phyloP scores from a whole-genome alignment of 92 coral and sea anemone species.

The Blastomussa wellsi region DNA sequence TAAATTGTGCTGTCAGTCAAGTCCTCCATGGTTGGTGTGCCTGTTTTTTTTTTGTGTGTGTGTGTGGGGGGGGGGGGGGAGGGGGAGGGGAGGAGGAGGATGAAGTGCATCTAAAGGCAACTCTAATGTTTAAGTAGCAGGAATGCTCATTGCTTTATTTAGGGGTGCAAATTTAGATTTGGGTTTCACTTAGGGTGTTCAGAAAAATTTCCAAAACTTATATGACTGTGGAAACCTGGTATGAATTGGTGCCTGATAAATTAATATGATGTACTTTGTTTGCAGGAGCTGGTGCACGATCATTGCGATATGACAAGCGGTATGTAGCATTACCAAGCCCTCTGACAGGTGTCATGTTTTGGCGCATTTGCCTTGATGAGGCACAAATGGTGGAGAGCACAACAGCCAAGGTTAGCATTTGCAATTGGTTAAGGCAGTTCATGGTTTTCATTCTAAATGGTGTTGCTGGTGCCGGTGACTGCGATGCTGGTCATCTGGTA shows the following conservation, averaged over 20 bases:
- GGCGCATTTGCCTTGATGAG: constrained; percentile 99
- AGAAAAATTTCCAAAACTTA: too few relatives aligned
- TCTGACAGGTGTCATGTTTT: constrained; percentile 80
- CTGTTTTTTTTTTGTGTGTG: neutral
- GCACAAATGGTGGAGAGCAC: constrained; percentile 99
- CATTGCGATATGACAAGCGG: constrained; percentile 80
- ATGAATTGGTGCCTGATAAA: too few relatives aligned
- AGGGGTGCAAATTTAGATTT: too few relatives aligned
- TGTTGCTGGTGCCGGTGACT: too few relatives aligned
- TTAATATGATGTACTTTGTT: neutral
- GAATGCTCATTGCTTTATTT: too few relatives aligned
- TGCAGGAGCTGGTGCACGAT: constrained; percentile 32
- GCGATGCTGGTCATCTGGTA: too few relatives aligned
- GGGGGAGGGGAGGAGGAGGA: too few relatives aligned
- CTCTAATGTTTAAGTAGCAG: too few relatives aligned
- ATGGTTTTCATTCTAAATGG: too few relatives aligned
- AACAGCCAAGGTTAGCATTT: constrained; percentile 83
- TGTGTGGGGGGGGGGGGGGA: neutral
- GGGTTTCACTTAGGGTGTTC: too few relatives aligned
- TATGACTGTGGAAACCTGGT: too few relatives aligned
- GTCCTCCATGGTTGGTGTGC: neutral
- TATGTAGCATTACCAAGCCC: constrained; percentile 91
- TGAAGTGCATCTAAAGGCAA: too few relatives aligned
- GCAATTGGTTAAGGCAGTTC: neutral
- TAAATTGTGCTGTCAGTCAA: neutral